Percentiles rank a stretch among this genome's conserved stretches.
phyloP scores from a whole-genome alignment of 2,888 invertebrate species.

The Agrotis puta region DNA sequence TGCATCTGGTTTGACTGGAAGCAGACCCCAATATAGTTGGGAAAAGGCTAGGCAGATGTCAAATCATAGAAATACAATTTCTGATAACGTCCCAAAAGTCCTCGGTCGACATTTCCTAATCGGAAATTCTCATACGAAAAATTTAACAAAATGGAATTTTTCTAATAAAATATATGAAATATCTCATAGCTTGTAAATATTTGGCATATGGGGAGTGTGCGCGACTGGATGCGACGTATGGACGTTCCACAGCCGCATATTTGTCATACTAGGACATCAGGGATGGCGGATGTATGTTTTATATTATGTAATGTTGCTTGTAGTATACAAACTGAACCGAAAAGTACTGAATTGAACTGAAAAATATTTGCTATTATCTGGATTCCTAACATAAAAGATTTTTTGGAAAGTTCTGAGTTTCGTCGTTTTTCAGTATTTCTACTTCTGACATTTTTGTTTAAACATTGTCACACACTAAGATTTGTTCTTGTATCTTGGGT shows the following conservation, averaged over 20 bases:
- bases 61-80: too few relatives aligned
- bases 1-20: too few relatives aligned
- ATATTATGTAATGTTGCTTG: not conserved
- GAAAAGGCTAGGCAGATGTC: too few relatives aligned
- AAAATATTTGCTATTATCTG: not conserved
- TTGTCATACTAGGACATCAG: slow-evolving; percentile 39
- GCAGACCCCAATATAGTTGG: too few relatives aligned
- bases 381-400: not conserved
- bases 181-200: slow-evolving; percentile 39
- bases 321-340: not conserved
- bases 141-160: slow-evolving; percentile 21
- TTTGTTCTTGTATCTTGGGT: too few relatives aligned
- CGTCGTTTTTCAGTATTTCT: too few relatives aligned
- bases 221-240: slow-evolving; percentile 33
- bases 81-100: not conserved
- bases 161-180: slow-evolving; percentile 31
- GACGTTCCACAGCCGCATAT: slow-evolving; percentile 42
- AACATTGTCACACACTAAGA: too few relatives aligned
- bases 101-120: not conserved
- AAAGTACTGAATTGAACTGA: not conserved
- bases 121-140: not conserved
- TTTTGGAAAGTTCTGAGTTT: not conserved
- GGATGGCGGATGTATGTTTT: slow-evolving; percentile 25
- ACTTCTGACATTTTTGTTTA: too few relatives aligned
- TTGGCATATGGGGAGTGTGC: slow-evolving; percentile 26